A percentile compares a stretch with the other conserved stretches of the same genome.
Conservation (phyloP, 1,140 invertebrate species). For the Drosophila fuyamai region DNA sequence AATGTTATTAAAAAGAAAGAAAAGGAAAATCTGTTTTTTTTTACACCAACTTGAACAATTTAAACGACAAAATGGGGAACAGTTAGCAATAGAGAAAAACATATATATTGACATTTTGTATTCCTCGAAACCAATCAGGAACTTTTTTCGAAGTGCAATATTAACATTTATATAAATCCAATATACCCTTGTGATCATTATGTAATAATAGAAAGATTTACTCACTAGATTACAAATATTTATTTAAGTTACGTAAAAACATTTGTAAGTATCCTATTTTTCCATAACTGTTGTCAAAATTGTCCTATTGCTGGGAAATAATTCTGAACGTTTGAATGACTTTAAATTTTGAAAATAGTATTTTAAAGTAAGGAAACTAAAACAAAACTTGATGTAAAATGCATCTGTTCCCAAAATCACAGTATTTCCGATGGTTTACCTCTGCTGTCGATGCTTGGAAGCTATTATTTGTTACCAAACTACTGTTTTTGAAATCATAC, state of each 20-base stretch:
- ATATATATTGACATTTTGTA: neutral
- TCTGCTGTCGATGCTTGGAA: conserved; percentile 58
- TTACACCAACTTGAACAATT: neutral
- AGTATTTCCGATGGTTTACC: conserved; percentile 41
- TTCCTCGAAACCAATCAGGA: neutral
- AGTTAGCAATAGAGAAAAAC: no score
- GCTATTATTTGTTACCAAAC: conserved; percentile 55
- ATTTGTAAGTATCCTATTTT: no score
- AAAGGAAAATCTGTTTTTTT: neutral
- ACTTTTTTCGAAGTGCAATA: neutral
- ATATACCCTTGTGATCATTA: conserved; percentile 2
- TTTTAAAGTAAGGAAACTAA: neutral
- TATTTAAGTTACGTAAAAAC: no score
- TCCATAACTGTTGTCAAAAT: no score
- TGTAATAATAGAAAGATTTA: neutral
- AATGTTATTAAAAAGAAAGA: neutral
- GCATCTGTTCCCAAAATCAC: conserved; percentile 4
- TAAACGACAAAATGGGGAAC: no score
- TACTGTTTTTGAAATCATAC: conserved; percentile 65
- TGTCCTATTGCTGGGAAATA: no score
- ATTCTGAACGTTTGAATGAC: no score
- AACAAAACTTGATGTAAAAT: neutral
- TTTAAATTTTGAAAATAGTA: neutral
- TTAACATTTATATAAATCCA: neutral
- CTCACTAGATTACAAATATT: no score